These are phyloP conservation scores for Saccopteryx bilineata DNA, from an alignment of 2,113 vertebrate genomes.

Conservation along the genomic window DNA sequence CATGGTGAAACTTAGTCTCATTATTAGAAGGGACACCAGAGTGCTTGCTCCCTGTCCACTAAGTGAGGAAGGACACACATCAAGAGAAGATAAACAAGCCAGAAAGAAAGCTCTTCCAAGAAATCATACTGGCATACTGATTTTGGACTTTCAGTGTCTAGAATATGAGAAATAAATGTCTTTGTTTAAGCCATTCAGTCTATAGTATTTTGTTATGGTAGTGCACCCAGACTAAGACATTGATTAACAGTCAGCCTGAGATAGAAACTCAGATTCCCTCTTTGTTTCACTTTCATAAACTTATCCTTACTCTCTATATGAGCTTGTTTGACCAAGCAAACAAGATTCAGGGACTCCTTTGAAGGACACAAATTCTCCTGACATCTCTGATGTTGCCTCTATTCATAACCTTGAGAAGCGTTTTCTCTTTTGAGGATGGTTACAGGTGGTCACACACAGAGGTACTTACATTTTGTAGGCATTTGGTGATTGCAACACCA, in stretches of 20 bases:
- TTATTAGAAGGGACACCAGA: neutral
- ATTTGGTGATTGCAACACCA: neutral
- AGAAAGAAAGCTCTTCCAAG: neutral
- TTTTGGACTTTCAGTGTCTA: neutral
- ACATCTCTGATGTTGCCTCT: neutral
- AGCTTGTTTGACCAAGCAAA: neutral
- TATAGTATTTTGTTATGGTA: neutral
- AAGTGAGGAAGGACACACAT: neutral
- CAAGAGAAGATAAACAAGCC: neutral
- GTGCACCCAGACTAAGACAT: neutral
- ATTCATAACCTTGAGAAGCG: neutral
- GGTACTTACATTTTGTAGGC: neutral
- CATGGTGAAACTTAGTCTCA: neutral
- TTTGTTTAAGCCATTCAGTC: neutral
- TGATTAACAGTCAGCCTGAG: neutral
- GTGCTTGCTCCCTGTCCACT: neutral
- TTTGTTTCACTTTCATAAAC: neutral
- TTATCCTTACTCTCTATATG: neutral
- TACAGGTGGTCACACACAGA: neutral
- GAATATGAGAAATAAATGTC: neutral
- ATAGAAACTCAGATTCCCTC: neutral
- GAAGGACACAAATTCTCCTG: neutral
- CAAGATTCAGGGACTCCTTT: neutral
- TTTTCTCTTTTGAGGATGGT: neutral
- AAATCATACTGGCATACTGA: neutral